Evolutionary conservation across 2,797 vertebrate species (phyloP).

Genomic region (Trematocara caparti): DNA sequence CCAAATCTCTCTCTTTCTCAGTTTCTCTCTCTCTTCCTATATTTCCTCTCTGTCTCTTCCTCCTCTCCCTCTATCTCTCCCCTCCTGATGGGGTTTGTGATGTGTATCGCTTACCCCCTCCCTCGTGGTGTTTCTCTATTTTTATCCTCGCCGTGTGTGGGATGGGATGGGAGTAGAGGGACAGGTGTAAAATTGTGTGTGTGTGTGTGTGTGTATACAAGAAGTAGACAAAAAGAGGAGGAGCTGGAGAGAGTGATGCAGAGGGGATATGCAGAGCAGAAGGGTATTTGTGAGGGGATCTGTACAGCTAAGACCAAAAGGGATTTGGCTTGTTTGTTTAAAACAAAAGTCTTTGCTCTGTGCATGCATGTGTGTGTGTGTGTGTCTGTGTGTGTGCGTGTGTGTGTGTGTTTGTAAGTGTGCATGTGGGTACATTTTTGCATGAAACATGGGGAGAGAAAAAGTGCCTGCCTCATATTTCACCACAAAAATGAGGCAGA

Average conservation of each 20-base stretch:
- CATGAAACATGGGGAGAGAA: conserved; percentile 50
- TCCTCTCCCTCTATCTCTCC: conserved; percentile 57
- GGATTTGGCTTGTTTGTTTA: background rate
- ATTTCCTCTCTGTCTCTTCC: conserved; percentile 48
- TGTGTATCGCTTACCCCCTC: conserved; percentile 61
- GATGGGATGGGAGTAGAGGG: conserved; percentile 60
- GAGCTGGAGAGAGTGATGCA: background rate
- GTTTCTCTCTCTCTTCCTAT: background rate
- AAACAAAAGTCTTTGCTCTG: conserved; percentile 14
- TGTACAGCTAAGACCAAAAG: too few species aligned
- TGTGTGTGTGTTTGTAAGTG: background rate
- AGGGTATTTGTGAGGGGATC: background rate
- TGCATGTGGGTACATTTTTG: conserved; percentile 29
- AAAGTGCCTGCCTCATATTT: conserved; percentile 67
- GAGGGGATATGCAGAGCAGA: background rate
- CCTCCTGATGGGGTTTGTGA: conserved; percentile 73
- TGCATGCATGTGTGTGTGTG: background rate
- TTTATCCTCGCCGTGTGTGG: conserved; percentile 72
- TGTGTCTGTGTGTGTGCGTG: background rate
- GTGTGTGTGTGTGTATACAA: conserved; percentile 7
- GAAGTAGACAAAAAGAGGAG: conserved; percentile 11
- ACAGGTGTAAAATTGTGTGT: conserved; percentile 66
- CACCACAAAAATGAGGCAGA: conserved; percentile 69
- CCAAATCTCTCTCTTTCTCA: conserved; percentile 24
- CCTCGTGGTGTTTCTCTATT: conserved; percentile 65